A percentile compares a stretch with the other conserved stretches of the same genome.
Conservation (phyloP, 2,797 vertebrate genomes). For the Scleropages formosus region DNA sequence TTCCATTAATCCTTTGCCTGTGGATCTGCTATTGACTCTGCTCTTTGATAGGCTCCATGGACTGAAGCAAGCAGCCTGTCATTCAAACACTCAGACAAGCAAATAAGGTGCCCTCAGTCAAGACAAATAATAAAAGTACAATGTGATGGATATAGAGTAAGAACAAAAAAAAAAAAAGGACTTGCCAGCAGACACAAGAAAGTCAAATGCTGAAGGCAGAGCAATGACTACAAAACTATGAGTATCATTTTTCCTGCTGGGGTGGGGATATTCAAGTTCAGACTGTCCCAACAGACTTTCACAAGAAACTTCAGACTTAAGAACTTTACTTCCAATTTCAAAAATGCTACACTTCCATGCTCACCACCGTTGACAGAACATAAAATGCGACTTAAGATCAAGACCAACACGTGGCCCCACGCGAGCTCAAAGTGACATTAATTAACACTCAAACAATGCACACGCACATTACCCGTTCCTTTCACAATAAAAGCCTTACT, state of each 20-base stretch:
- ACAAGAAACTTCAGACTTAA: constrained; percentile 28
- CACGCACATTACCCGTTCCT: background rate
- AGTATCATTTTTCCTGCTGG: constrained; percentile 44
- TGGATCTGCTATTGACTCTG: constrained; percentile 20
- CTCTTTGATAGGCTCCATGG: constrained; percentile 19
- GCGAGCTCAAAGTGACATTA: too few species aligned
- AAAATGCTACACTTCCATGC: constrained; percentile 3
- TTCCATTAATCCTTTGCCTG: constrained; percentile 29
- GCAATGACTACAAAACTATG: constrained; percentile 5
- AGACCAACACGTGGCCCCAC: too few species aligned
- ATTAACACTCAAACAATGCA: background rate
- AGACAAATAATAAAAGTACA: constrained; percentile 31
- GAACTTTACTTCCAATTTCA: constrained; percentile 24
- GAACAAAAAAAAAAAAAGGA: constrained; percentile 37
- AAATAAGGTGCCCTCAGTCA: constrained; percentile 40
- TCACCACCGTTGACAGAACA: too few species aligned
- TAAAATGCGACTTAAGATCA: too few species aligned
- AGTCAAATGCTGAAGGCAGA: constrained; percentile 31
- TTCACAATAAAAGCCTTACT: background rate
- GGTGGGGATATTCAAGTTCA: constrained; percentile 17
- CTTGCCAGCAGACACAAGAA: constrained; percentile 43
- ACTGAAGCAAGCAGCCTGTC: constrained; percentile 41
- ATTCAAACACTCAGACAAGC: constrained; percentile 43
- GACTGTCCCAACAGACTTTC: constrained; percentile 32
- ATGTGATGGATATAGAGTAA: constrained; percentile 35